Conservation (phyloP, 1,140 invertebrate genomes). For the Lasioglossum albipes region DNA sequence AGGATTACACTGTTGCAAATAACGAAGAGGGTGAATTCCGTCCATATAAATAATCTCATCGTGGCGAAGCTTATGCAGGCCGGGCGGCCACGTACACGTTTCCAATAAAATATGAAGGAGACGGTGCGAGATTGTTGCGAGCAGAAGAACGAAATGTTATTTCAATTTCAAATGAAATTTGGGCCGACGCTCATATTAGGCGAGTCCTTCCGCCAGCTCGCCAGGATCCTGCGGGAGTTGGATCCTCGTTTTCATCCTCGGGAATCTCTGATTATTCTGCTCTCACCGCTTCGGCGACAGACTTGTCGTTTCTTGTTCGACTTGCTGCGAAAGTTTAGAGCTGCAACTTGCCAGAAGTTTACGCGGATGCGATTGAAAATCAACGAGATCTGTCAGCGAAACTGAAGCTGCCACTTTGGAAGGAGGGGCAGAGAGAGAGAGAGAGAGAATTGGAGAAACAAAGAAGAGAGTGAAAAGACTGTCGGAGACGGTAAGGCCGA, state of each 20-base stretch:
- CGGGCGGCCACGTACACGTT: neutral
- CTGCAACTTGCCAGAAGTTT: slow-evolving; percentile 6
- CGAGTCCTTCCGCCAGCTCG: neutral
- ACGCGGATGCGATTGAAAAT: slow-evolving; percentile 21
- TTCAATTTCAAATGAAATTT: slow-evolving; percentile 21
- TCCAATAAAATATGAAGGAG: neutral
- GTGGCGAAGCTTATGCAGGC: too few relatives aligned
- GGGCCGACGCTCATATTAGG: neutral
- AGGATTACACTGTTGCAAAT: too few relatives aligned
- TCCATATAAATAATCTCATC: too few relatives aligned
- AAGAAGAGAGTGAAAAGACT: too few relatives aligned
- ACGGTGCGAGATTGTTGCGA: neutral
- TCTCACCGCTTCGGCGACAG: slow-evolving; percentile 5
- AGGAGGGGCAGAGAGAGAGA: neutral
- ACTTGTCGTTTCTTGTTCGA: slow-evolving; percentile 3
- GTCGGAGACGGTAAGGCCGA: neutral
- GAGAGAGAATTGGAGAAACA: too few relatives aligned
- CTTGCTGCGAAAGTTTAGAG: neutral
- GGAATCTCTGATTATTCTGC: neutral
- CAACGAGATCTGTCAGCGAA: slow-evolving; percentile 16
- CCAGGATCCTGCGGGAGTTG: neutral
- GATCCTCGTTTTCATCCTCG: neutral
- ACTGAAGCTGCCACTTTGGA: neutral
- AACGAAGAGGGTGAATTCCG: too few relatives aligned
- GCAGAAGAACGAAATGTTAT: slow-evolving; percentile 3